Base-by-base conservation (phyloP, 2,113 vertebrate genomes). In the Glaucidium brasilianum region DNA sequence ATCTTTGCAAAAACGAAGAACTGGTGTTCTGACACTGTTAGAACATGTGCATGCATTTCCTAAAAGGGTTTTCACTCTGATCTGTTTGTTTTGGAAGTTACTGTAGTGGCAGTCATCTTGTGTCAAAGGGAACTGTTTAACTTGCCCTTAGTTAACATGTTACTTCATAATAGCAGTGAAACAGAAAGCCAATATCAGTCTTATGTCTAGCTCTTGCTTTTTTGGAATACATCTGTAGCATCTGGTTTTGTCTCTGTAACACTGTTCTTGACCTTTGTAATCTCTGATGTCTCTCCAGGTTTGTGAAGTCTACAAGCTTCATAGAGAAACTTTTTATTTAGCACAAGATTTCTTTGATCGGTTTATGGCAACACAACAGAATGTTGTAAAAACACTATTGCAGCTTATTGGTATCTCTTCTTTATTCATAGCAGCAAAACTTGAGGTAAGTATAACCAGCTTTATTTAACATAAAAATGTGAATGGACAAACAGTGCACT, bases 321-420 rank as follows among this genome's bases (percentile, higher is more conserved):
- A 99, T 95, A 97, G 99, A 81, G 99, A 99, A 97, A 99, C 99
- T 1, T 99, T 99, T 96, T 99, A 99, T 97, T 97, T 99, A 92
- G 99, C 99, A 47, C 99, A 99, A 97, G 99, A 99, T 96, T 99
- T 99, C 98, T 99, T 99, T 53, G 99, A 99, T 95, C 99, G 99
- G 23, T 99, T 99, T 97, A 99, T 99, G 99, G 98, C 99, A 58
- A 99, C 99, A 4, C 99, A 99, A 94, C 98, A 98, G 37, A 98
- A 99, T 29, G 96, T 99, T 58, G 98, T 99, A 59, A 99, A 99
- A 96, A 99, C 98, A 4, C 98, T 98, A 22, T 95, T 99, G 92
- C 99, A 99, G 94, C 99, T 99, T 91, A 99, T 99, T 50, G 99
- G 99, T 68, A 99, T 99, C 91, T 98, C 99, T 14, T 98, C 98